Base-by-base conservation (phyloP, 2,888 invertebrate species). In the Neelides folsomi region DNA sequence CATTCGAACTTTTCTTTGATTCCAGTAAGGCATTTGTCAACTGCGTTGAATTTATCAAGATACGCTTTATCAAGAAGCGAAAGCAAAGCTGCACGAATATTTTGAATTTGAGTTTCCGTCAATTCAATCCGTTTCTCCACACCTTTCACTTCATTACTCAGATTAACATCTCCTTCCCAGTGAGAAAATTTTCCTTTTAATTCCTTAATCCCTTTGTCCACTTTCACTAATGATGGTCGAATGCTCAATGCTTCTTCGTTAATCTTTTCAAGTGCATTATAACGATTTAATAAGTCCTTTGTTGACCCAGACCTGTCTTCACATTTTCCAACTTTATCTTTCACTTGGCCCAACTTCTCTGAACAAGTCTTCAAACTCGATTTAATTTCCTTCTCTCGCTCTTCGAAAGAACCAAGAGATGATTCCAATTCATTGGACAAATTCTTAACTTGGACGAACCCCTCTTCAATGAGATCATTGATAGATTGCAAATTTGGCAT, bases 241-340 rank as follows among this genome's bases (percentile, higher is more conserved):
- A 82, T 78, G 46, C 76, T 75, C 49, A 79, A 76, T n/a, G 92
- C 71, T 62, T 86, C 80, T 20, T 72, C 74, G 68, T 84, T 83
- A 18, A 88, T 72, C 6, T 76, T 75, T 67, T 83, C 82, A 62
- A 87, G 83, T 56, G 78, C 80, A 55, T 83, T 77, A 1, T 92
- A 73, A 51, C 90, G 79, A 60, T 82, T 80, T 50, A 89, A 75
- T 52, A 93, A 83, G 67, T 86, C 86, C 1, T 78, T 76, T 66
- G 89, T 88, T 62, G 86, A 85, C 0, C 93, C 92, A 2, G 86
- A 84, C 71, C 88, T 77, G 66, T 89, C 89, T 67, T 90, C 90
- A 67, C 88, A 89, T 69, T 85, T 84, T 40, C 86, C 82, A n/a
- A 89, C 79, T 40, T 82, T 80, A 67, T 89, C 88, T 15, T 88